Base-by-base conservation (phyloP, 1,140 invertebrate species). In the Globodera rostochiensis region DNA sequence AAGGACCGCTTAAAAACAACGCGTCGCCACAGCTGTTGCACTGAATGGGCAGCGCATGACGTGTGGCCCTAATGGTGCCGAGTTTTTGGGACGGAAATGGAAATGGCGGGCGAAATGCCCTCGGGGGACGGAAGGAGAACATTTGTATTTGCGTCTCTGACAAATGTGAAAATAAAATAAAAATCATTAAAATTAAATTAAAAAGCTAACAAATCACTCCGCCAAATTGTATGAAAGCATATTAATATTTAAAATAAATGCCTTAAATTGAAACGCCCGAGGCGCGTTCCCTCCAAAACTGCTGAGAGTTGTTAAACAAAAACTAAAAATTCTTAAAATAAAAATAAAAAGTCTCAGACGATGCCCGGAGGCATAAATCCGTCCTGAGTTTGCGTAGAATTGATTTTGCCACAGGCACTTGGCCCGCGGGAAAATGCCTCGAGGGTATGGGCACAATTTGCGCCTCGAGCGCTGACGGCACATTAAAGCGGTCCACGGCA, bases 391-490 rank as follows among this genome's bases (percentile, higher is more conserved):
- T 64, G 57, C 57, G 19, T 64, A 64, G 57, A 64, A 64, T 64
- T 64, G 57, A 64, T 64, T 64, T 64, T 64, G 57, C 57, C 57
- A 64, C 57, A 64, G 57, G 19, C 57, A 64, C 57, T 64, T 64
- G 57, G 57, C 57, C 57, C 57, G 57, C 57, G 57, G 57, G 57
- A 64, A 64, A 64, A 19, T 64, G 57, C 57, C 57, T 19, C 57
- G 57, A 64, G 57, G 50, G 50, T 7, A 13, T 7, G 7, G 50
- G 50, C 50, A 53, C 50, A 53, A 53, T 53, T 53, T 53, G 50
- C 50, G 50, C 50, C 57, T 64, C 57, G 19, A 64, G 57, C 57
- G 57, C 5, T 64, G 57, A 19, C 57, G 57, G 57, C 57, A 64
- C 57, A 64, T 64, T 64, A 64, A 64, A 64, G 11, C 6, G 15